Percentiles rank a stretch among this genome's conserved stretches.
phyloP scores from a whole-genome alignment of 2,888 invertebrate species.

The Scaptomyza cyrtandrae region DNA sequence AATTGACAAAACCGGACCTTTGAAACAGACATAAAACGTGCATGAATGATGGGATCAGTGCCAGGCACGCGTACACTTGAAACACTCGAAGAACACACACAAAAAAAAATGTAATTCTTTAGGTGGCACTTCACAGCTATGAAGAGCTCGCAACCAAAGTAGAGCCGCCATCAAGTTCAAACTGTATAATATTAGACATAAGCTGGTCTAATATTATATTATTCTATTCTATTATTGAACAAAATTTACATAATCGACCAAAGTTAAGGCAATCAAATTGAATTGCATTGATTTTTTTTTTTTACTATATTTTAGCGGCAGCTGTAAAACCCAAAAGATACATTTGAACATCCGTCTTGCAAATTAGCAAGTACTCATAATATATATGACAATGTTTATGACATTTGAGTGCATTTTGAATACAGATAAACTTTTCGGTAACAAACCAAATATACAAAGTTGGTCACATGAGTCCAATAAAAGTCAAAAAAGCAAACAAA shows the following conservation, averaged over 20 bases:
- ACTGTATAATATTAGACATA: constrained; percentile 34
- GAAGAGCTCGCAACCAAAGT: constrained; percentile 21
- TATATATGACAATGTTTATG: constrained; percentile 32
- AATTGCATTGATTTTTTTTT: not conserved
- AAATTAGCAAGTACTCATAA: constrained; percentile 64
- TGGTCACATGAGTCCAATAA: constrained; percentile 67
- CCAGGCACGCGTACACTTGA: constrained; percentile 60
- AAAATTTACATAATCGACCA: constrained; percentile 30
- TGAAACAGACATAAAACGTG: constrained; percentile 25
- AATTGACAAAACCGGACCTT: constrained; percentile 72
- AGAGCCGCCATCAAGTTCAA: constrained; percentile 40
- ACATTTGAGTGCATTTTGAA: constrained; percentile 56
- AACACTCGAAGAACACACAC: not conserved
- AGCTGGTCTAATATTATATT: too few relatives aligned
- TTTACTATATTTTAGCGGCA: not conserved
- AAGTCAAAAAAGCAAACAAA: constrained; percentile 60
- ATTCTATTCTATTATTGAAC: constrained; percentile 21
- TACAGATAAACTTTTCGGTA: constrained; percentile 46
- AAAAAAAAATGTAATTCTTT: constrained; percentile 17
- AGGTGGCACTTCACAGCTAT: constrained; percentile 26
- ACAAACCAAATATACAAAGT: constrained; percentile 18
- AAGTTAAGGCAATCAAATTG: constrained; percentile 17
- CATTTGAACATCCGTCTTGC: constrained; percentile 53
- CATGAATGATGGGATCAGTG: constrained; percentile 58
- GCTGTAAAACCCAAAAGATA: constrained; percentile 22